Base-by-base conservation (phyloP, 1,140 invertebrate genomes). In the Luehdorfia chinensis region DNA sequence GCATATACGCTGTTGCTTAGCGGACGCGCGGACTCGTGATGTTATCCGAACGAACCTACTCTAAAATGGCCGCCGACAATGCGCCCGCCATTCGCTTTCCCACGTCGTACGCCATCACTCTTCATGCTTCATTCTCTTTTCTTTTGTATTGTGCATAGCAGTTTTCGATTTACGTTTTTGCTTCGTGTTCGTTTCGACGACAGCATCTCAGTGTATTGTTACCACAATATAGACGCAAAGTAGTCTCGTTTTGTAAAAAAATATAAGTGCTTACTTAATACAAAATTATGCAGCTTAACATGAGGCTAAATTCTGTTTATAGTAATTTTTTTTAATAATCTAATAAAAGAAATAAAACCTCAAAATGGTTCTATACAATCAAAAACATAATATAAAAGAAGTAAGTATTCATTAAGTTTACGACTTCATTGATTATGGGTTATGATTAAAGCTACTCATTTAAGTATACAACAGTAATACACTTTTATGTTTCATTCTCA, bases 41-140 rank as follows among this genome's bases (percentile, higher is more conserved):
- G 74, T 75, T 77, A 76, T 72, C 66, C 66, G 75, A 78, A 66
- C 70, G 46, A 68, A 61, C 71, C 66, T 55, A 69, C 62, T 71
- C 64, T 77, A 85, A 85, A 68, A 84, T 85, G 79, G 79, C 81
- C 64, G 81, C 66, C 67, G 43, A 31, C 62, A 66, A 64, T 66
- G 64, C n/a, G n/a, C 72, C 27, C 66, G 76, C 78, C 77, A 79
- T 83, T 81, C 81, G 81, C 81, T 85, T 85, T 84, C 79, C 79
- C 79, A 85, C 77, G 81, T 81, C 67, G 75, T 71, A 68, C 70
- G 61, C 70, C 70, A 61, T 60, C 75, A 72, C 70, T 75, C 66
- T 61, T 75, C 69, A 75, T 73, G 74, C 72, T 74, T 78, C 60
- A 72, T 76, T 79, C 67, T 76, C 59, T 63, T 81, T 84, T 78